A percentile compares a stretch with the other conserved stretches of the same genome.
Conservation (phyloP, 2,888 invertebrate species). For the Drosophila trichaetosa region DNA sequence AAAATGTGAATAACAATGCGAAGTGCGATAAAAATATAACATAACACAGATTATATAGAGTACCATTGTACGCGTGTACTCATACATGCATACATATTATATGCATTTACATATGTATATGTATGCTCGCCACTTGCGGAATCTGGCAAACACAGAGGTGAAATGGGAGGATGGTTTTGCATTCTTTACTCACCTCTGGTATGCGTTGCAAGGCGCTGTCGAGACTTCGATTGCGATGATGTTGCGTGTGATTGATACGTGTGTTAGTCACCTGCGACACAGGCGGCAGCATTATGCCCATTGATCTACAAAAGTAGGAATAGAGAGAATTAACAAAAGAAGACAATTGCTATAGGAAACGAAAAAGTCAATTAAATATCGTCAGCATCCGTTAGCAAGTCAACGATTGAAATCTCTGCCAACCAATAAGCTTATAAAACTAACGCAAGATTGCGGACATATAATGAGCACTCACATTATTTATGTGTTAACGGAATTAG, state of each 20-base stretch:
- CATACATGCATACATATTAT: conserved; percentile 11
- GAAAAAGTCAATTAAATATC: conserved; percentile 58
- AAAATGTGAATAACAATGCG: conserved; percentile 65
- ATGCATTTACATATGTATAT: conserved; percentile 16
- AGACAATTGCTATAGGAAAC: conserved; percentile 7
- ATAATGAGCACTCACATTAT: conserved; percentile 14
- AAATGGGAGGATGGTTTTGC: conserved; percentile 5
- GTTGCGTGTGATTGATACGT: conserved; percentile 87
- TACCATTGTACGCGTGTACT: not conserved
- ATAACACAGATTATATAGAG: conserved; percentile 50
- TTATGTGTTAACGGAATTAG: conserved; percentile 39
- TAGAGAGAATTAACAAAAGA: conserved; percentile 9
- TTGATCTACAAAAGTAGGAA: conserved; percentile 81
- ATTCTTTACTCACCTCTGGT: conserved; percentile 88
- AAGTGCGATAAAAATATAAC: conserved; percentile 62
- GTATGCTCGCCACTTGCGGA: conserved; percentile 17
- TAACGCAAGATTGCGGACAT: conserved; percentile 4
- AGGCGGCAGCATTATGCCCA: conserved; percentile 85
- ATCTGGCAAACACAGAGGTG: conserved; percentile 4
- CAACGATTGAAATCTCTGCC: conserved; percentile 13
- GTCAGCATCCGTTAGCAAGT: conserved; percentile 24
- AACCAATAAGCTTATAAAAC: conserved; percentile 12
- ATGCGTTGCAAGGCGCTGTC: conserved; percentile 95
- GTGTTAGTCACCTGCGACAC: conserved; percentile 85
- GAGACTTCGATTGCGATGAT: conserved; percentile 95